Evolutionary conservation across 2,797 vertebrate genomes (phyloP).

Genomic region (Intellagama lesueurii): DNA sequence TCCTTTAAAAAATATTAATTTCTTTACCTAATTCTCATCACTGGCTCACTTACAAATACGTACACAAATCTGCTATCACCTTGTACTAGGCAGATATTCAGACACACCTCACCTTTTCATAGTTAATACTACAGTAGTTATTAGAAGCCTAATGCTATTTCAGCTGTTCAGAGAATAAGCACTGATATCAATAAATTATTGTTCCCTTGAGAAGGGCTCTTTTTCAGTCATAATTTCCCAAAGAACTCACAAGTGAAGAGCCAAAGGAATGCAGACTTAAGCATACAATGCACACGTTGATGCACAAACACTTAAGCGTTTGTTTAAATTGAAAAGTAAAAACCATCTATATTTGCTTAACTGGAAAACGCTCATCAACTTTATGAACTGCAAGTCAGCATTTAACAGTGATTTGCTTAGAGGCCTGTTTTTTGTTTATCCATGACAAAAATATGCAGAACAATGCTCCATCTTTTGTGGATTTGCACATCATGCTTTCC

Average conservation of each 20-base stretch:
- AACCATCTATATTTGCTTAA: not conserved
- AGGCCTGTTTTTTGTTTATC: not conserved
- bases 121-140: not conserved
- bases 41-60: no score
- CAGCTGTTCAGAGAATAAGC: not conserved
- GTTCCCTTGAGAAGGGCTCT: not conserved
- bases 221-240: not conserved
- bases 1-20: not conserved
- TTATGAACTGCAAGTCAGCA: not conserved
- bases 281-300: no score
- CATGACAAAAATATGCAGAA: not conserved
- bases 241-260: no score
- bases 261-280: no score
- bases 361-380: not conserved
- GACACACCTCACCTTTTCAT: not conserved
- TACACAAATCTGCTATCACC: no score
- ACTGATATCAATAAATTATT: not conserved
- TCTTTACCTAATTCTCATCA: not conserved
- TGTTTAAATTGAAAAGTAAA: not conserved
- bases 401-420: not conserved
- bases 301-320: not conserved
- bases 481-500: not conserved
- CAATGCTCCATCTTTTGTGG: not conserved
- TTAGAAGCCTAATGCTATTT: not conserved
- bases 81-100: not conserved